phyloP scores from a whole-genome alignment of 1,140 invertebrate genomes.

The Ostrea edulis region DNA sequence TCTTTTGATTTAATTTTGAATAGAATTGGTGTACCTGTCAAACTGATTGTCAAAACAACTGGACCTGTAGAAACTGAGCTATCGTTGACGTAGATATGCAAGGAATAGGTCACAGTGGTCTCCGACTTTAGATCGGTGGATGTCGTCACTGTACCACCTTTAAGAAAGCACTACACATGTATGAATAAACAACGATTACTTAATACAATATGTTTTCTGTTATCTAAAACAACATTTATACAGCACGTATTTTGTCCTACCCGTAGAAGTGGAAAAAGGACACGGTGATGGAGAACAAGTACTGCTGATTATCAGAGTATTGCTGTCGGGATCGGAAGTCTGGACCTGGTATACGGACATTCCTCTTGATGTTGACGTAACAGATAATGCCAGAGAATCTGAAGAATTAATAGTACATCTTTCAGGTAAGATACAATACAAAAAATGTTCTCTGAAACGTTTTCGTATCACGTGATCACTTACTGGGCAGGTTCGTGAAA shows the following conservation, averaged over 20 bases:
- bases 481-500: conserved; percentile 30
- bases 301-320: neutral
- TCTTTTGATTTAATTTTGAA: neutral
- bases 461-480: neutral
- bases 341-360: neutral
- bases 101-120: neutral
- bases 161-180: too few species aligned
- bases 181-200: neutral
- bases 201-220: neutral
- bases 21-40: neutral
- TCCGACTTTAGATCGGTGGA: neutral
- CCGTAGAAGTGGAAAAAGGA: neutral
- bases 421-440: neutral
- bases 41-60: neutral
- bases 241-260: neutral
- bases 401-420: neutral
- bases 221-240: neutral
- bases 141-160: neutral
- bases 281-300: conserved; percentile 17
- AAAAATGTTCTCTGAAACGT: neutral
- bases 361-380: neutral
- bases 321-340: neutral
- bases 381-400: neutral
- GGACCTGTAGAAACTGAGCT: neutral
- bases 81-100: neutral